Conservation (phyloP, 2,888 invertebrate genomes). For the Tenthredo mesomela region DNA sequence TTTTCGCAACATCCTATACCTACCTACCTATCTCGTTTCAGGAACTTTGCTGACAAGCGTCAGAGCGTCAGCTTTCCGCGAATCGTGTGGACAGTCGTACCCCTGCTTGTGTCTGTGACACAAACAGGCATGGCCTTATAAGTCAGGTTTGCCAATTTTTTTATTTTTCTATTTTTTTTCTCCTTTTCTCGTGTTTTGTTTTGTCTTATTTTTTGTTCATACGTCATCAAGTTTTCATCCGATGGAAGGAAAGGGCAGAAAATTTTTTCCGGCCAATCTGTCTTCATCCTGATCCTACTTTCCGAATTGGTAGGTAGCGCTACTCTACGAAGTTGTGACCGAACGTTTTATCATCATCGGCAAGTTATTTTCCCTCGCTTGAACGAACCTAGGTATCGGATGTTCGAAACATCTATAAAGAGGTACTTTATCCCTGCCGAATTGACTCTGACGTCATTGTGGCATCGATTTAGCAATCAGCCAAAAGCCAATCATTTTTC, state of each 20-base stretch:
- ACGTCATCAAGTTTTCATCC: conserved; percentile 24
- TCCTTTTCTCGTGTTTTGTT: neutral
- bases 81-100: neutral
- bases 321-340: neutral
- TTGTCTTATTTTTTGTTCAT: neutral
- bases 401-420: conserved; percentile 33
- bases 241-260: neutral
- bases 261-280: conserved; percentile 6
- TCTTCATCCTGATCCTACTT: conserved; percentile 22
- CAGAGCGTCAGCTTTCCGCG: conserved; percentile 6
- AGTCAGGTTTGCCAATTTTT: neutral
- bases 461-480: conserved; percentile 46
- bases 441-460: conserved; percentile 34
- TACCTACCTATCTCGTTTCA: neutral
- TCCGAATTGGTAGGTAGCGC: neutral
- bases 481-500: conserved; percentile 42
- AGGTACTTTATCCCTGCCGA: conserved; percentile 30
- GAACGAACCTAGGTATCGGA: conserved; percentile 37
- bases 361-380: conserved; percentile 17
- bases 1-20: conserved; percentile 43
- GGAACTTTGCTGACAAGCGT: conserved; percentile 43
- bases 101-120: neutral
- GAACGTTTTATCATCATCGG: conserved; percentile 34
- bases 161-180: neutral
- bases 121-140: neutral